Percentiles rank a stretch among this genome's conserved stretches.
Conservation (phyloP, 2,888 invertebrate genomes). For the Dioctria rufipes region DNA sequence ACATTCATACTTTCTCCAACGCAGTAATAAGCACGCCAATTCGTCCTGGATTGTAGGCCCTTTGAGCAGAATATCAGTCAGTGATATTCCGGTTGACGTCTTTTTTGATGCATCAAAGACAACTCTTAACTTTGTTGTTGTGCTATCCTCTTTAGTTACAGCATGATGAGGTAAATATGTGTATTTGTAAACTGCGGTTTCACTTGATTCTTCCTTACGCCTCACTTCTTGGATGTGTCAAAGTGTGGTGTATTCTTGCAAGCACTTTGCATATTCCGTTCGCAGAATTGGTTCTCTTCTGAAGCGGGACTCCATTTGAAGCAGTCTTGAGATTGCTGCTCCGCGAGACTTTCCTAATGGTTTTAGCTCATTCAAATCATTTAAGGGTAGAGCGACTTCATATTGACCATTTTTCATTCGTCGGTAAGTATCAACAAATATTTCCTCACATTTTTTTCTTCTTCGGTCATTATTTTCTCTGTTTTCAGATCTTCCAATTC, state of each 20-base stretch:
- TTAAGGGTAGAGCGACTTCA: slow-evolving; percentile 28
- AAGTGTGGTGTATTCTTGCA: neutral
- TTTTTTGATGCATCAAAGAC: slow-evolving; percentile 45
- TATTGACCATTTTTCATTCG: slow-evolving; percentile 17
- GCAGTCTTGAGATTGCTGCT: neutral
- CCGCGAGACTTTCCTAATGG: neutral
- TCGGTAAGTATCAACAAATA: neutral
- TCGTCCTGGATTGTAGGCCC: too few relatives aligned
- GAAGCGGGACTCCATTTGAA: neutral
- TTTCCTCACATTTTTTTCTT: neutral
- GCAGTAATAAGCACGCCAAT: too few relatives aligned
- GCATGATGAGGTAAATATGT: slow-evolving; percentile 13
- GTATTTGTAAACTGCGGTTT: slow-evolving; percentile 28
- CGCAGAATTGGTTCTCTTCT: neutral
- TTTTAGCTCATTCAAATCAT: neutral
- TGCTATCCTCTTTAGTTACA: slow-evolving; percentile 23
- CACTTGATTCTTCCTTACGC: neutral
- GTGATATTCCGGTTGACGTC: slow-evolving; percentile 7
- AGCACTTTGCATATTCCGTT: neutral
- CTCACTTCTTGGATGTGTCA: neutral
- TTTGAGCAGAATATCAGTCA: slow-evolving; percentile 36
- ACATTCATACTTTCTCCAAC: too few relatives aligned
- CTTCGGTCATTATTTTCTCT: neutral
- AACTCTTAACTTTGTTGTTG: slow-evolving; percentile 47
- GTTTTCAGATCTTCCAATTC: neutral